Evolutionary conservation across 2,888 invertebrate species (phyloP).

Genomic region (Camponotus fellah): DNA sequence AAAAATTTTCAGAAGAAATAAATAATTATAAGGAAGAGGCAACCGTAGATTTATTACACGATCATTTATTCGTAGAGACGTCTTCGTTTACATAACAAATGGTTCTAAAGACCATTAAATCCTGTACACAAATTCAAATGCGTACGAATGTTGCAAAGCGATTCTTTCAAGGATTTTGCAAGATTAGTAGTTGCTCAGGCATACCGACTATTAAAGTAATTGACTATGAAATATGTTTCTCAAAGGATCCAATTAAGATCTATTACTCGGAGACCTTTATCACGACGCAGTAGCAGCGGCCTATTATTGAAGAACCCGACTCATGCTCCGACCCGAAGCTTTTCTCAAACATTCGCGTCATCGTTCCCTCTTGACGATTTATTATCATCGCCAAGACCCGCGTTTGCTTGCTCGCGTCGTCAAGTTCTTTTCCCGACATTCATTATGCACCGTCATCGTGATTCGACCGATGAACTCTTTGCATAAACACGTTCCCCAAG

Average conservation of each 20-base stretch:
- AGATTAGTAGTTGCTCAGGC: constrained; percentile 48
- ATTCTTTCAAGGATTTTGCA: constrained; percentile 42
- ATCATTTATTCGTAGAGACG: constrained; percentile 29
- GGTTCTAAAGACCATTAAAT: constrained; percentile 60
- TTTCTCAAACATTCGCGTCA: constrained; percentile 70
- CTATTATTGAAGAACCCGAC: constrained; percentile 64
- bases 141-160: constrained; percentile 49
- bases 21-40: constrained; percentile 18
- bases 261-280: constrained; percentile 57
- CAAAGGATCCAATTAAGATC: constrained; percentile 68
- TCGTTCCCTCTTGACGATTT: constrained; percentile 69
- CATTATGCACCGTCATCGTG: constrained; percentile 70
- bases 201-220: constrained; percentile 66
- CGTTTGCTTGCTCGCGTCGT: constrained; percentile 65
- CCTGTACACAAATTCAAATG: constrained; percentile 59
- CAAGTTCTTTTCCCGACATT: constrained; percentile 58
- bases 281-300: constrained; percentile 62
- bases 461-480: constrained; percentile 64
- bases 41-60: constrained; percentile 29
- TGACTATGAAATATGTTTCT: constrained; percentile 67
- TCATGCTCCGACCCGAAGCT: constrained; percentile 63
- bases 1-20: background rate
- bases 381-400: constrained; percentile 68
- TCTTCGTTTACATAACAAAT: constrained; percentile 63
- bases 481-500: constrained; percentile 24